Base-by-base conservation (phyloP, 2,797 vertebrate species). In the Ispidina lecontei region DNA sequence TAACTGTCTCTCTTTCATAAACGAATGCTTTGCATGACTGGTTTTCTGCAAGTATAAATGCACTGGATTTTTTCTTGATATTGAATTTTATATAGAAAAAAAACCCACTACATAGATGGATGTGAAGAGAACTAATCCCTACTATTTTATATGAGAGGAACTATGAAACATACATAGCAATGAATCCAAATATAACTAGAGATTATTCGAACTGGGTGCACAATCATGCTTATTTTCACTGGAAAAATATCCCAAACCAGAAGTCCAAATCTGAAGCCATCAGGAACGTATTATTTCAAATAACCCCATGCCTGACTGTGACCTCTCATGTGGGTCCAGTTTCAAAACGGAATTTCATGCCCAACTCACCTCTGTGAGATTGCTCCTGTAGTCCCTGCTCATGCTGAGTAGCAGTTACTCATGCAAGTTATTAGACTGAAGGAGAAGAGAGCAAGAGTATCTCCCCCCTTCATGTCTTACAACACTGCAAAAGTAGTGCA, bases 1-100 rank as follows among this genome's bases (percentile, higher is more conserved):
- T 92, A 96, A 93, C 93, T 70, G 70, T 78, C 79, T 93, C 76
- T 76, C 59, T 84, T 81, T 95, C 49, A 84, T 80, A 96, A 93
- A 88, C 0, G 29, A 90, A 90, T 56, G 74, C 54, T 93, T 81
- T 94, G 70, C 63, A 95, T 82, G 82, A 84, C 59, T 81, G 54
- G 56, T 93, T 96, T 93, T 91, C 84, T 82, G 6, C 60, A 51
- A 83, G 78, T 89, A 79, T 47, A 95, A 94, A 96, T 39, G 26
- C 68, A 75, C n/a, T 59, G 59, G 41, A 67, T 76, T 77, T 78
- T 89, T 90, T 88, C 81, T 87, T 85, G 31, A 41, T 91, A 79
- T 16, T 93, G 70, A 81, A 90, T 88, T 83, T 95, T 71, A 65
- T 39, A 80, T 79, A 46, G 56, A 89, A 75, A 76, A 60, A 0